Evolutionary conservation across 2,888 invertebrate genomes (phyloP).

Genomic region (Hydraecia micacea): DNA sequence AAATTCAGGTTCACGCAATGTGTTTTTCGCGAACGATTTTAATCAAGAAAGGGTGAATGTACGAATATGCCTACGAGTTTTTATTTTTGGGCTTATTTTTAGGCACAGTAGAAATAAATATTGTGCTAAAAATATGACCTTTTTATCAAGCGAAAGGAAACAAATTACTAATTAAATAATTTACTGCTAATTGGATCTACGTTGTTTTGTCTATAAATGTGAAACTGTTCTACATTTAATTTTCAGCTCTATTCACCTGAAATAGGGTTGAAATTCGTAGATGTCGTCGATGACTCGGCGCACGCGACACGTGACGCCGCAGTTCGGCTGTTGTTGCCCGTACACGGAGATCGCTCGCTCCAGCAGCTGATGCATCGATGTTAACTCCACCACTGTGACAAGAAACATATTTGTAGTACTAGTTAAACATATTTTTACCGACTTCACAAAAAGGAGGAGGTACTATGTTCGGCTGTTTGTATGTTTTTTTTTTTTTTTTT

Average conservation of each 20-base stretch:
- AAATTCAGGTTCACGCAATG: background rate
- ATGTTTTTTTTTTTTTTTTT: too few relatives aligned
- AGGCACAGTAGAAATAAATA: slow-evolving; percentile 7
- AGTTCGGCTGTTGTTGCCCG: slow-evolving; percentile 80
- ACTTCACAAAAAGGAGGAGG: too few relatives aligned
- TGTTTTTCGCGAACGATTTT: background rate
- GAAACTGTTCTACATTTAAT: background rate
- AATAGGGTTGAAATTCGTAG: slow-evolving; percentile 88
- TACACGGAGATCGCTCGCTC: slow-evolving; percentile 86
- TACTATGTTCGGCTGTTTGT: too few relatives aligned
- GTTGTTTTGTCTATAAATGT: slow-evolving; percentile 37
- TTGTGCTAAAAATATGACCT: slow-evolving; percentile 33
- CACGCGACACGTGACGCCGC: slow-evolving; percentile 87
- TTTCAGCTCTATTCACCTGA: slow-evolving; percentile 75
- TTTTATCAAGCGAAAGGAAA: slow-evolving; percentile 45
- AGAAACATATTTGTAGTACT: slow-evolving; percentile 12
- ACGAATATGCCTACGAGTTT: slow-evolving; percentile 1
- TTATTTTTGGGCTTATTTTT: slow-evolving; percentile 9
- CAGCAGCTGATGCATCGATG: slow-evolving; percentile 85
- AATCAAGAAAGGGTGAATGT: slow-evolving; percentile 12
- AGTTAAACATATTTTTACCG: too few relatives aligned
- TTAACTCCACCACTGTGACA: slow-evolving; percentile 81
- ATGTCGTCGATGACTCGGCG: slow-evolving; percentile 86
- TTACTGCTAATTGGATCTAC: slow-evolving; percentile 36
- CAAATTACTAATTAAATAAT: slow-evolving; percentile 31